A percentile compares a stretch with the other conserved stretches of the same genome.
phyloP scores from a whole-genome alignment of 2,888 invertebrate genomes.

The Ophioninae sp. region DNA sequence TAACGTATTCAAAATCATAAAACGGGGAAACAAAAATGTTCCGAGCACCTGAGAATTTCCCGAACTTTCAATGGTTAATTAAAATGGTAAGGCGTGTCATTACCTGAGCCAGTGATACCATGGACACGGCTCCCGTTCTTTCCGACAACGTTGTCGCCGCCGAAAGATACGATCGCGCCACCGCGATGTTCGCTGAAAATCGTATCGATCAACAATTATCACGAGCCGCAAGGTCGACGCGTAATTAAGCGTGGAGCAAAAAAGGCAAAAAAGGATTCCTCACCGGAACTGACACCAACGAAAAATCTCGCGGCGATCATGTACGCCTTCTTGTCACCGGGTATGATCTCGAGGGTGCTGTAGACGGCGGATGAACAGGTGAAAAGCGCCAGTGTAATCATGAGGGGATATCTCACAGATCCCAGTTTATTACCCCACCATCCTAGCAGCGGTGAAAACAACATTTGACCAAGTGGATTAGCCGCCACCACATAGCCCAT shows the following conservation, averaged over 20 bases:
- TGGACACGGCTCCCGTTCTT: constrained; percentile 91
- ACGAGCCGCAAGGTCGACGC: neutral
- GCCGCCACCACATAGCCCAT: constrained; percentile 93
- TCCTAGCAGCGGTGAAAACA: constrained; percentile 92
- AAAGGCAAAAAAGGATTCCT: constrained; percentile 47
- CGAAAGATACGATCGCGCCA: constrained; percentile 92
- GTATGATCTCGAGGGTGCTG: constrained; percentile 88
- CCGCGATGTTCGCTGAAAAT: constrained; percentile 89
- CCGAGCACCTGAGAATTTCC: too few species aligned
- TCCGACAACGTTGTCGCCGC: constrained; percentile 91
- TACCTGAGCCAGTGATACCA: constrained; percentile 90
- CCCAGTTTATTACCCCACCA: constrained; percentile 91
- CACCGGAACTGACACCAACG: constrained; percentile 92
- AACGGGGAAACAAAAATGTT: neutral
- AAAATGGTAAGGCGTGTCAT: constrained; percentile 5
- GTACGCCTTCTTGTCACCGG: constrained; percentile 86
- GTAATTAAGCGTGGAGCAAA: neutral
- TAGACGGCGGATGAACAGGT: constrained; percentile 88
- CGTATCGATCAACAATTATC: constrained; percentile 7
- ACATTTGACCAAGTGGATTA: constrained; percentile 93
- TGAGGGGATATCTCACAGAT: constrained; percentile 87
- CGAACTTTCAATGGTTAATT: neutral
- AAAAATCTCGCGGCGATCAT: constrained; percentile 90
- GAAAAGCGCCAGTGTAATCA: constrained; percentile 87
- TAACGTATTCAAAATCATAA: neutral